A percentile compares a stretch with the other conserved stretches of the same genome.
Conservation (phyloP, 2,113 vertebrate genomes). For the Coracopsis vasa region DNA sequence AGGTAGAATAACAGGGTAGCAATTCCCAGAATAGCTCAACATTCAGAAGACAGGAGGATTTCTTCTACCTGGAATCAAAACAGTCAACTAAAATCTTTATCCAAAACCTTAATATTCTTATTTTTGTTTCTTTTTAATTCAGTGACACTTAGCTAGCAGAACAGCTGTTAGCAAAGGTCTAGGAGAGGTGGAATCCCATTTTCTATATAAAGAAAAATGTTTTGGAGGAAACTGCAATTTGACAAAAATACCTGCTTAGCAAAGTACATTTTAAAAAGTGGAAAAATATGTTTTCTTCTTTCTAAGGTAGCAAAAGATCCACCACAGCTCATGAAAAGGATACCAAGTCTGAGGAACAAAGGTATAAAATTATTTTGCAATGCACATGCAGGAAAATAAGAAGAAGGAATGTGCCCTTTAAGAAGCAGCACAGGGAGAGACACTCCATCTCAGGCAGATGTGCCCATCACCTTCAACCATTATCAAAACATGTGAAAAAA, state of each 20-base stretch:
- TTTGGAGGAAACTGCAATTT: slow-evolving; percentile 32
- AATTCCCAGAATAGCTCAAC: background rate
- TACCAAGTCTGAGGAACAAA: background rate
- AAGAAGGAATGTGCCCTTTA: background rate
- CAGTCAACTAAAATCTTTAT: slow-evolving; percentile 51
- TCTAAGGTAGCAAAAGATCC: background rate
- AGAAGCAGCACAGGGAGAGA: background rate
- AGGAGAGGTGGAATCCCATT: slow-evolving; percentile 58
- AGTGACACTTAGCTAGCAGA: slow-evolving; percentile 73
- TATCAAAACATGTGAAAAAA: background rate
- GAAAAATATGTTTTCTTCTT: background rate
- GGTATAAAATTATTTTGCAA: background rate
- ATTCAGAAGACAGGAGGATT: background rate
- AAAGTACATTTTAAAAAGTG: slow-evolving; percentile 6
- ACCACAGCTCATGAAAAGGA: background rate
- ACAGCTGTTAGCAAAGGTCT: slow-evolving; percentile 73
- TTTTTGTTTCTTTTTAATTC: slow-evolving; percentile 57
- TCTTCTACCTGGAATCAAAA: background rate
- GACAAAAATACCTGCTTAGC: slow-evolving; percentile 31
- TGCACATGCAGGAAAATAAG: background rate
- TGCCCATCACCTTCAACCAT: background rate
- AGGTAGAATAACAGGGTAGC: background rate
- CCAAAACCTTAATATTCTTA: slow-evolving; percentile 30
- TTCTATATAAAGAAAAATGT: slow-evolving; percentile 48
- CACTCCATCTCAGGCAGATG: background rate